Evolutionary conservation across 2,113 vertebrate genomes (phyloP).

Genomic region (Gymnobelideus leadbeateri): DNA sequence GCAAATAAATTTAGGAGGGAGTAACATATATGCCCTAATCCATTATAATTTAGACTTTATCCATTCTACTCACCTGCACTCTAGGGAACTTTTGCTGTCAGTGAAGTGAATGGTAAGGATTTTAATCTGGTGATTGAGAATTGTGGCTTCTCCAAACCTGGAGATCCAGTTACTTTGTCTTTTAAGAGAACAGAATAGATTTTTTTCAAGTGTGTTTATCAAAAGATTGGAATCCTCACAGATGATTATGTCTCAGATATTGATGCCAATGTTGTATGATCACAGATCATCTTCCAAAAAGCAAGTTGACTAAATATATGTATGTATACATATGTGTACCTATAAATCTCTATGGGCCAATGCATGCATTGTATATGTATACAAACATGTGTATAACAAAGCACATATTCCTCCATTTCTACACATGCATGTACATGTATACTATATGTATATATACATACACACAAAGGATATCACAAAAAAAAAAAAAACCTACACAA

Average conservation of each 20-base stretch:
- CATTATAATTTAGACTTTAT: not conserved
- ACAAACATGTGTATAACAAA: too few relatives aligned
- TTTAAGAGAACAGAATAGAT: slow-evolving; percentile 32
- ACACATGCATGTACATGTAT: too few relatives aligned
- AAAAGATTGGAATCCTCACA: not conserved
- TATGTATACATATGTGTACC: not conserved
- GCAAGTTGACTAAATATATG: not conserved
- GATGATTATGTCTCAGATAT: not conserved
- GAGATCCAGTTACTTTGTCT: not conserved
- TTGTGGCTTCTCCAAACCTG: not conserved
- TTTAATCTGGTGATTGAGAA: not conserved
- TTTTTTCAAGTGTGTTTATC: not conserved
- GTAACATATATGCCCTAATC: not conserved
- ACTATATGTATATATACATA: not conserved
- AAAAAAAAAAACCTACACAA: too few relatives aligned
- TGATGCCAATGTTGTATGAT: not conserved
- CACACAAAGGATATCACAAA: not conserved
- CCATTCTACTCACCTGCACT: not conserved
- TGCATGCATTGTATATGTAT: too few relatives aligned
- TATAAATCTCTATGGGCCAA: not conserved
- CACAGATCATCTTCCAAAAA: too few relatives aligned
- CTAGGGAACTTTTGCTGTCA: not conserved
- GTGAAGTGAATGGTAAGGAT: not conserved
- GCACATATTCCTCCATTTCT: too few relatives aligned
- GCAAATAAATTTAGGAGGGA: fast-evolving